Conservation (phyloP, 2,797 vertebrate species). For the Darevskia mixta region DNA sequence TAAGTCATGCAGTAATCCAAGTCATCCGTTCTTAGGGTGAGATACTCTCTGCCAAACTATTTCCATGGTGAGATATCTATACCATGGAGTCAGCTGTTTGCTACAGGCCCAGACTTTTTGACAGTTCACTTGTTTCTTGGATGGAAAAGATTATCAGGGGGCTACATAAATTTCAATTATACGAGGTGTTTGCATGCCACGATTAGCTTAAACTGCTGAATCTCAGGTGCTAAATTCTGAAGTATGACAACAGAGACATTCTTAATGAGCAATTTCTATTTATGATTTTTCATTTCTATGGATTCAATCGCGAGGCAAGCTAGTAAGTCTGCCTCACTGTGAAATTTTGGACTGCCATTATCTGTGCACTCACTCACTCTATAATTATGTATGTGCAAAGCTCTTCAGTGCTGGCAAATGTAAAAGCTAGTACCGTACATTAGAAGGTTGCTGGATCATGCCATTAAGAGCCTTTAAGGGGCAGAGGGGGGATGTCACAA, state of each 20-base stretch:
- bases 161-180: background rate
- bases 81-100: background rate
- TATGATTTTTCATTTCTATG: background rate
- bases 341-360: background rate
- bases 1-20: background rate
- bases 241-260: background rate
- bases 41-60: background rate
- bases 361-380: no score
- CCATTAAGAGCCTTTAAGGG: background rate
- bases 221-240: background rate
- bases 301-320: background rate
- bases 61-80: background rate
- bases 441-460: background rate
- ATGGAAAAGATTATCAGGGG: background rate
- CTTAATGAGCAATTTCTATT: background rate
- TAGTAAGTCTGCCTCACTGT: background rate
- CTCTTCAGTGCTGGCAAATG: background rate
- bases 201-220: background rate
- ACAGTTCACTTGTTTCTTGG: background rate
- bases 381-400: background rate
- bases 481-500: background rate
- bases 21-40: background rate
- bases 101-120: background rate
- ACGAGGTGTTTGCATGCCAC: background rate
- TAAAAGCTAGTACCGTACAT: background rate